Conservation (phyloP, 2,113 vertebrate genomes). For the Atherinomorus stipes region DNA sequence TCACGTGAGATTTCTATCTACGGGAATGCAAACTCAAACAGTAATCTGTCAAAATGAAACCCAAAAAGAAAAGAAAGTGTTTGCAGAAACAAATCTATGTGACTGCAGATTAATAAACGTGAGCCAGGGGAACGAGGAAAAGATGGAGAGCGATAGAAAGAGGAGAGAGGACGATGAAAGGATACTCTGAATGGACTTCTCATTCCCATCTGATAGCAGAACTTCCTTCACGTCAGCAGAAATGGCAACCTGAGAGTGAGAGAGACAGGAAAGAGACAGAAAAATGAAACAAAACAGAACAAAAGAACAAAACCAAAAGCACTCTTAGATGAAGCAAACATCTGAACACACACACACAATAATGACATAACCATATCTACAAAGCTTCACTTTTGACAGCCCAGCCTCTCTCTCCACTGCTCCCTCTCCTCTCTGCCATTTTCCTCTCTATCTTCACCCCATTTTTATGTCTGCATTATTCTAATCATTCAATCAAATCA, state of each 20-base stretch:
- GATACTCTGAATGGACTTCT: conserved; percentile 99
- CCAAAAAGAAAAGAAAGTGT: conserved; percentile 13
- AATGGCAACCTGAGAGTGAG: conserved; percentile 92
- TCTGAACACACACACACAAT: conserved; percentile 67
- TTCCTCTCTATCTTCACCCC: conserved; percentile 89
- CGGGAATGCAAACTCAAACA: background rate
- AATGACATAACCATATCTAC: conserved; percentile 78
- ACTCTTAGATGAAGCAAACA: conserved; percentile 71
- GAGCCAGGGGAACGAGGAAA: conserved; percentile 31
- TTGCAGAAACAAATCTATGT: conserved; percentile 26
- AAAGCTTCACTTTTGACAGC: conserved; percentile 72
- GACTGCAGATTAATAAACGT: conserved; percentile 41
- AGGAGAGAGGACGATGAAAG: conserved; percentile 85
- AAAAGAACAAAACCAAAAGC: conserved; percentile 72
- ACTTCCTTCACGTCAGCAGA: conserved; percentile 99
- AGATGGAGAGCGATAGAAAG: conserved; percentile 42
- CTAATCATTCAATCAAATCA: conserved; percentile 99
- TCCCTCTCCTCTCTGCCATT: conserved; percentile 87
- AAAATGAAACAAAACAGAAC: conserved; percentile 74
- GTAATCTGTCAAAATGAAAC: background rate
- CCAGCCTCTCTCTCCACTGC: conserved; percentile 77
- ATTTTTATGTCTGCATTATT: conserved; percentile 99
- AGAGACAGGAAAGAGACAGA: conserved; percentile 60
- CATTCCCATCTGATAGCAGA: conserved; percentile 99
- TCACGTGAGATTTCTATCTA: background rate